A percentile compares a stretch with the other conserved stretches of the same genome.
Conservation (phyloP, 2,888 invertebrate genomes). For the Proisotoma minuta region DNA sequence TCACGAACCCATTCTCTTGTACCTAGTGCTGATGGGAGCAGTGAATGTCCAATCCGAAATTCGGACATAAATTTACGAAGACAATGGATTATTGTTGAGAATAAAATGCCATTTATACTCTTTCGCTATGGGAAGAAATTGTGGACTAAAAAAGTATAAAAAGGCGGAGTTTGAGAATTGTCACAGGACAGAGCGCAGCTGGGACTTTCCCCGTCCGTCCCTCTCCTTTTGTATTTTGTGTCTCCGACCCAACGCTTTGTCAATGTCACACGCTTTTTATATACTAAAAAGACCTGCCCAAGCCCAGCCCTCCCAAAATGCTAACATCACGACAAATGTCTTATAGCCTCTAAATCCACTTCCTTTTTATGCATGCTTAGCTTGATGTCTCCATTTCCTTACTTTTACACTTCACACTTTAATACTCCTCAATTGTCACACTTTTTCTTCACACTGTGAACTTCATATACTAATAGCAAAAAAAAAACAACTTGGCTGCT, state of each 20-base stretch:
- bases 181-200: slow-evolving; percentile 17
- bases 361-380: background rate
- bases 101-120: background rate
- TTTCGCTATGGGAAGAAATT: background rate
- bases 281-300: background rate
- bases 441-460: background rate
- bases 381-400: slow-evolving; percentile 16
- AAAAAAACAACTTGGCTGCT: too few relatives aligned
- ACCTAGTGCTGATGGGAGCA: background rate
- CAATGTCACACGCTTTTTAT: slow-evolving; percentile 19
- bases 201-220: slow-evolving; percentile 18
- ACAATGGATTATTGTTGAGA: background rate
- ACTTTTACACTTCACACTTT: slow-evolving; percentile 14
- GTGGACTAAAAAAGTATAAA: background rate
- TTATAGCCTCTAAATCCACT: background rate
- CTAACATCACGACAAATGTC: slow-evolving; percentile 7
- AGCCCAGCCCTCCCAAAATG: background rate
- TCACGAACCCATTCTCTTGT: slow-evolving; percentile 10
- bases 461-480: too few relatives aligned
- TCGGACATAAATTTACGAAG: background rate
- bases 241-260: slow-evolving; percentile 12
- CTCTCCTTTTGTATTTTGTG: background rate
- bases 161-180: slow-evolving; percentile 5
- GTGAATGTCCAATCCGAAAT: slow-evolving; percentile 3
- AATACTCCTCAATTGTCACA: slow-evolving; percentile 14